Evolutionary conservation across 2,113 vertebrate genomes (phyloP).

Genomic region (Anhinga anhinga): DNA sequence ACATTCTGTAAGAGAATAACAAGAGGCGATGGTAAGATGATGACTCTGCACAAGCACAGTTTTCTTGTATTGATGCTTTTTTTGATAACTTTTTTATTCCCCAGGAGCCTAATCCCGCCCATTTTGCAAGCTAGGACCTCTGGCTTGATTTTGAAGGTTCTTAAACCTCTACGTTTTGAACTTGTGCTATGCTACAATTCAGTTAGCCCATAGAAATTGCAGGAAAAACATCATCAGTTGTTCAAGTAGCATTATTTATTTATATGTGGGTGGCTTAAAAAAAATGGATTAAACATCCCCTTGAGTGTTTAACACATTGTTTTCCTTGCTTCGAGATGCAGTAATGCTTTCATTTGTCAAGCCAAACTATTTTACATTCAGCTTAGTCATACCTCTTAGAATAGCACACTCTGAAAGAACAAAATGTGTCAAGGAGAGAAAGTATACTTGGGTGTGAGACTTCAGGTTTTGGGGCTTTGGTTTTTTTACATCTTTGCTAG

Average conservation of each 20-base stretch:
- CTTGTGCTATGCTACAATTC: neutral
- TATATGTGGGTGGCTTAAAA: neutral
- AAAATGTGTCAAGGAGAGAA: neutral
- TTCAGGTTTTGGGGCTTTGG: neutral
- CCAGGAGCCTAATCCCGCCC: neutral
- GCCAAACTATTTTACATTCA: neutral
- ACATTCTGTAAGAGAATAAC: neutral
- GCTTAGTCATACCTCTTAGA: neutral
- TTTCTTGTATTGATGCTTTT: neutral
- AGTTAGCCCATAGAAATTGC: neutral
- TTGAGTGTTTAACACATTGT: neutral
- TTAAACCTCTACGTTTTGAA: neutral
- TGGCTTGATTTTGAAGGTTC: neutral
- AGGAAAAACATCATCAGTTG: neutral
- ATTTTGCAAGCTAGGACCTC: neutral
- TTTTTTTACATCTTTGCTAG: neutral
- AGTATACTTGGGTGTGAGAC: neutral
- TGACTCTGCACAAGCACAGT: neutral
- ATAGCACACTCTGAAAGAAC: neutral
- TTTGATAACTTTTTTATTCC: neutral
- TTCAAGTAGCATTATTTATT: neutral
- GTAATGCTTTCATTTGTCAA: neutral
- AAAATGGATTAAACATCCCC: neutral
- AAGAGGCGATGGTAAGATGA: accelerated
- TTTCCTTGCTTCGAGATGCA: neutral